Evolutionary conservation across 2,888 invertebrate species (phyloP), one percentile per base, ranked within the genome.

Genomic region (Volucella inflata): DNA sequence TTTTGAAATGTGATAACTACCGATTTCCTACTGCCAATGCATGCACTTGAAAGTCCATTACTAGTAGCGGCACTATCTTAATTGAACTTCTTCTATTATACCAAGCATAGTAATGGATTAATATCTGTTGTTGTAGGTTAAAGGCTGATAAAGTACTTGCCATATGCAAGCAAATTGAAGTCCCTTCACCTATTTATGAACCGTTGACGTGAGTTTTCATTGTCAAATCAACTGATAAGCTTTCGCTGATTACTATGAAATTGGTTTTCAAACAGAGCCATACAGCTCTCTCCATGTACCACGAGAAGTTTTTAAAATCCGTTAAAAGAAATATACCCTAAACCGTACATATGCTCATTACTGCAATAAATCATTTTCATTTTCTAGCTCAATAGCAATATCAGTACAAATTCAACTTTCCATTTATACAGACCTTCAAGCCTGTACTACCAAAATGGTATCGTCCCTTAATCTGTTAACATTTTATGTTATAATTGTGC

Each of bases 21-120:
- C 8, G 8, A 3, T 36, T 9, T 67, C 76, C 14, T 36, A 4
- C 17, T 38, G 12, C 40, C 8, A 12, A n/a, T 30, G 8, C n/a
- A 12, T 2, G 0, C 48, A 75, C 14, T 50, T 30, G 38, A 60
- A 14, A 11, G 12, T n/a, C 12, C 44, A 44, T 38, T 17, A 14
- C 42, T 60, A 67, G 16, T 17, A 42, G 76, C 67, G 50, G 57
- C 76, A 76, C 76, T 68, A 76, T 76, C 76, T 76, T 67, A 67
- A 76, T 76, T 76, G 59, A 51, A 30, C 30, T 42, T 67, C 59
- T 57, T 59, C 50, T 59, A 36, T 17, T 17, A 60, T 44, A 12
- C 53, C 10, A 9, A 62, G 10, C 53, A 68, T 14, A 9, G 14
- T 36, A 68, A 51, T 60, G 67, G 51, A 67, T 67, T 59, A 53